phyloP scores from a whole-genome alignment of 2,113 vertebrate species.

The Rhinichthys klamathensis region DNA sequence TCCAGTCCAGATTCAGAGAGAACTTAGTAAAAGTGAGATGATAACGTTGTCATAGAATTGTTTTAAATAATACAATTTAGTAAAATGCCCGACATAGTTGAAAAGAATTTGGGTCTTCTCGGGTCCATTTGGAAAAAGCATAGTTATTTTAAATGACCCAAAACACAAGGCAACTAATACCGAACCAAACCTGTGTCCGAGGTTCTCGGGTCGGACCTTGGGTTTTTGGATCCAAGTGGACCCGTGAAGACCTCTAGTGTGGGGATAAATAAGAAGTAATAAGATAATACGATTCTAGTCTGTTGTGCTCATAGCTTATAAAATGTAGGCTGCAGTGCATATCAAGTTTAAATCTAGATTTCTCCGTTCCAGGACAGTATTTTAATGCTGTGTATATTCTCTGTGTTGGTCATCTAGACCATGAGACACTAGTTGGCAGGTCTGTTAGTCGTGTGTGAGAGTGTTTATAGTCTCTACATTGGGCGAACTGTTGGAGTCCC shows the following conservation, averaged over 20 bases:
- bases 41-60: too few relatives aligned
- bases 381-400: neutral
- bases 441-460: neutral
- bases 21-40: too few relatives aligned
- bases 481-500: neutral
- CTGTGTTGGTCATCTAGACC: neutral
- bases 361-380: neutral
- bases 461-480: conserved; percentile 8
- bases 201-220: too few relatives aligned
- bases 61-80: too few relatives aligned
- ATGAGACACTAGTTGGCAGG: neutral
- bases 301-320: neutral
- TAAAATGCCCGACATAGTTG: too few relatives aligned
- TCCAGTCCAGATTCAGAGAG: too few relatives aligned
- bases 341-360: neutral
- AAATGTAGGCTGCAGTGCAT: neutral
- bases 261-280: neutral
- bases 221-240: too few relatives aligned
- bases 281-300: neutral
- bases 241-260: neutral
- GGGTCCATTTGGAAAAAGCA: too few relatives aligned
- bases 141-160: too few relatives aligned
- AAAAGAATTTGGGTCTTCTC: too few relatives aligned
- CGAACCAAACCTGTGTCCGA: too few relatives aligned
- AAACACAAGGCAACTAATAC: too few relatives aligned